phyloP scores from a whole-genome alignment of 2,797 vertebrate genomes.

The Takifugu rubripes region DNA sequence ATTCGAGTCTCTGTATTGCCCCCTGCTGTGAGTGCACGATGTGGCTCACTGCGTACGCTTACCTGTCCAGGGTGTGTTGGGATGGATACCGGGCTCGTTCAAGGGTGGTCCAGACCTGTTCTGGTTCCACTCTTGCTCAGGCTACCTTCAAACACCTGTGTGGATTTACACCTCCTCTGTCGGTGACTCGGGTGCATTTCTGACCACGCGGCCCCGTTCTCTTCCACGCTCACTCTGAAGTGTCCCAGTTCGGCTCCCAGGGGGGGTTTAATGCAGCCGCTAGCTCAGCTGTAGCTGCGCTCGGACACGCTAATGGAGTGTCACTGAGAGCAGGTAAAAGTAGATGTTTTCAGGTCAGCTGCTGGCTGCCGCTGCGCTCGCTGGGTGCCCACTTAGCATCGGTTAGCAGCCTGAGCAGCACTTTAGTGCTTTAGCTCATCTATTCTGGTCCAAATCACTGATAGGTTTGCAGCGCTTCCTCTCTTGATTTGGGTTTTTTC shows the following conservation, averaged over 20 bases:
- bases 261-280: slow-evolving; percentile 39
- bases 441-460: too few species aligned
- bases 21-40: too few species aligned
- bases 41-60: too few species aligned
- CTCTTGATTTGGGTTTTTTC: too few species aligned
- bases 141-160: too few species aligned
- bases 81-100: too few species aligned
- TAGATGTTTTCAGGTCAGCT: slow-evolving; percentile 59
- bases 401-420: slow-evolving; percentile 1
- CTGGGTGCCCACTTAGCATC: slow-evolving; percentile 29
- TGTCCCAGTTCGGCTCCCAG: slow-evolving; percentile 32
- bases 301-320: slow-evolving; percentile 25
- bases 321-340: slow-evolving; percentile 45
- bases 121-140: too few species aligned
- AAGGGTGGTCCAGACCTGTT: too few species aligned
- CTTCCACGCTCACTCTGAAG: slow-evolving; percentile 3
- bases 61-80: too few species aligned
- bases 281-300: slow-evolving; percentile 1
- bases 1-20: too few species aligned
- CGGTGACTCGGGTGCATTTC: background rate
- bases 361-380: slow-evolving; percentile 34
- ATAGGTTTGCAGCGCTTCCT: background rate
- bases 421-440: too few species aligned
- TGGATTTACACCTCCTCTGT: too few species aligned
- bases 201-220: background rate